Base-by-base conservation (phyloP, 2,888 invertebrate genomes). In the Drosophila recens region DNA sequence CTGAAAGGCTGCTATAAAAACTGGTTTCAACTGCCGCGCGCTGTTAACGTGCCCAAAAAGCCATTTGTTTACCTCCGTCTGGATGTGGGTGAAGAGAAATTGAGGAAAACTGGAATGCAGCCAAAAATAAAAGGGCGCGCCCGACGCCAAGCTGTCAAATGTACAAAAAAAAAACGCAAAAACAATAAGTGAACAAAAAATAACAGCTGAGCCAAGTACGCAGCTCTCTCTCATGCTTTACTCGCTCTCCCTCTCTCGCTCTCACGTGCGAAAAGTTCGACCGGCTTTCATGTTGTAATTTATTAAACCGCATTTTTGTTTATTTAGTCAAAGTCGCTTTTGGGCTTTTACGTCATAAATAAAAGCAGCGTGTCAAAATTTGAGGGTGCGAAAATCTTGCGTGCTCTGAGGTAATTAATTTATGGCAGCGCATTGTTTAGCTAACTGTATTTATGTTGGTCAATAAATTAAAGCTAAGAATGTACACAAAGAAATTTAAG, bases 51-150 rank as follows among this genome's bases (percentile, higher is more conserved):
- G 54, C 38, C 53, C 54, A 38, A 45, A 5, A 68, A 56, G 54
- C n/a, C 68, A 75, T 78, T 88, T 88, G 86, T 83, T 87, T 85
- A 83, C 86, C 70, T 69, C 53, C 42, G 56, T 68, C 43, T 67
- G 63, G 48, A 23, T 40, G 27, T 8, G 52, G 52, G 51, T 45
- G 69, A 23, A 4, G 34, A 13, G 17, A n/a, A 30, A n/a, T 10
- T 30, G 8, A 17, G 23, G 9, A 51, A 58, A 62, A 53, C 13
- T 66, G 46, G 57, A 48, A 52, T 51, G 54, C 67, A 65, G 52
- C 48, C 72, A 72, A 58, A 57, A 57, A 57, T 58, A 58, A 48
- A 58, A 58, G 58, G 58, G 58, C 38, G 58, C 58, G 58, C 56
- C 56, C 56, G 34, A 23, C 56, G 43, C 23, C 30, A 30, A 69